Evolutionary conservation across 2,113 vertebrate species (phyloP), one percentile per base, ranked within the genome.

Genomic region (Stigmatopora argus): DNA sequence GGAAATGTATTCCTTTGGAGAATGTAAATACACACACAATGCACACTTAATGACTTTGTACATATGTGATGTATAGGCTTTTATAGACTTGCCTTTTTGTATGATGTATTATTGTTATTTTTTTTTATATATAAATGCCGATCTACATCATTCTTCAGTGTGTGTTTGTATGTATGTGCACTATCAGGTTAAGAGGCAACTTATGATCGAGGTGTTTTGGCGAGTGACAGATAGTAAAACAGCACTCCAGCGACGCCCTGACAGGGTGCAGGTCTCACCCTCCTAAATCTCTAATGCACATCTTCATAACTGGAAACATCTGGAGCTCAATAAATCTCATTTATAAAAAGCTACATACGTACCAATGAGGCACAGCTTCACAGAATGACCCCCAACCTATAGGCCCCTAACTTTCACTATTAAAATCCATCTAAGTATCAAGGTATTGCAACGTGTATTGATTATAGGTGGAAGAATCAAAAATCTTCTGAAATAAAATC

Each of bases 271-370:
- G 75, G 74, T 74, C 78, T 88, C 77, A 67, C 78, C 78, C 71
- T 76, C 72, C 69, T 81, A 83, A 83, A 83, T 87, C 82, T 79
- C 69, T 7, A n/a, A 72, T 76, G 79, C 83, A 88, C 82, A 81
- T 87, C 83, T 86, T 83, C 61, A 75, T 85, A 83, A 86, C 78
- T 45, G 66, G 65, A 57, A 87, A 85, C 85, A 88, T 86, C 82
- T 89, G 85, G 81, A 74, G 70, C 69, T 63, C 57, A 23, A 66
- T 86, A 82, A 75, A 85, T 85, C 78, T 82, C 73, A 80, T 82
- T 77, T 78, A 65, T 78, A 21, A 52, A 52, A 52, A 52, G 26
- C 26, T 31, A 31, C 26, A 80, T 66, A 78, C 80, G 85, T 76
- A 83, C 74, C 71, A 71, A 56, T 67, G 65, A 85, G 83, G 80